phyloP scores from a whole-genome alignment of 2,888 invertebrate species.

The Napeogenes sylphis region DNA sequence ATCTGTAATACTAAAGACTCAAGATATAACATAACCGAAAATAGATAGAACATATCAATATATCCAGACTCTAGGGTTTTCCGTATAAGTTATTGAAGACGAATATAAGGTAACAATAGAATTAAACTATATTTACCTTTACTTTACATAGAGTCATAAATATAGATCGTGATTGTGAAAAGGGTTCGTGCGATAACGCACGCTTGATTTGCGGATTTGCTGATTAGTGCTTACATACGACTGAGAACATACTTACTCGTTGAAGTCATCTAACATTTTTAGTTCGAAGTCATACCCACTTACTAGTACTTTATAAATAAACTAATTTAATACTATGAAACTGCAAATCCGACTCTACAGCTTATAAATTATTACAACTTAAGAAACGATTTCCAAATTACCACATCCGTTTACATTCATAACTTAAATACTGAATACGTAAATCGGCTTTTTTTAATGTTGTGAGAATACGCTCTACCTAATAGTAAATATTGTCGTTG shows the following conservation, averaged over 20 bases:
- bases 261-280: not conserved
- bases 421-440: too few species aligned
- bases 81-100: not conserved
- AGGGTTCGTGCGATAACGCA: not conserved
- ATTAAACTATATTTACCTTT: too few species aligned
- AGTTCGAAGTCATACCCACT: not conserved
- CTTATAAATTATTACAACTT: too few species aligned
- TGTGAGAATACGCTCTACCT: too few species aligned
- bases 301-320: not conserved
- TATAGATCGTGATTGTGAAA: not conserved
- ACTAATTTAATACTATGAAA: too few species aligned
- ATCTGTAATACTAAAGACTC: too few species aligned
- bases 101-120: not conserved
- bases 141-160: not conserved
- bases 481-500: too few species aligned
- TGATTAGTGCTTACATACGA: slow-evolving; percentile 1
- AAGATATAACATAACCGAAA: not conserved
- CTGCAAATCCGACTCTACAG: too few species aligned
- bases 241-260: not conserved
- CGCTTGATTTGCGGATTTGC: not conserved
- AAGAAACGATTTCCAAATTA: too few species aligned
- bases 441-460: too few species aligned
- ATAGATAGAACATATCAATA: not conserved
- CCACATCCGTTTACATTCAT: too few species aligned
- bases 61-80: not conserved